Evolutionary conservation across 2,888 invertebrate genomes (phyloP).

Genomic region (Archips xylosteana): DNA sequence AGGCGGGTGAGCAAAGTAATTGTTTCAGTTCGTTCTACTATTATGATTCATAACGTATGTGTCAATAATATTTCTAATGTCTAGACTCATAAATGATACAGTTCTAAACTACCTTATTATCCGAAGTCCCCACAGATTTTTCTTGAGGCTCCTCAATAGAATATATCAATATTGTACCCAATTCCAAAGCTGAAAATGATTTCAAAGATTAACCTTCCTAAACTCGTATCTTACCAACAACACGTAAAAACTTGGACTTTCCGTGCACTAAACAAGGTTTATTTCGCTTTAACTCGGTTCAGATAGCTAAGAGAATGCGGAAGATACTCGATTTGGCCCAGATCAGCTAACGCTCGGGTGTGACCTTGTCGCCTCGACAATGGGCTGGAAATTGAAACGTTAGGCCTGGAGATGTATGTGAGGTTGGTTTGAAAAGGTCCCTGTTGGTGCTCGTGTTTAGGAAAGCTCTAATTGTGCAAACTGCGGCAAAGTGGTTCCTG

Average conservation of each 20-base stretch:
- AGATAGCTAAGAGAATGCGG: background rate
- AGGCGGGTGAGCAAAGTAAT: too few species aligned
- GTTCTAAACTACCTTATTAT: background rate
- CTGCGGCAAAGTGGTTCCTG: background rate
- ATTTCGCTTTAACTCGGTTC: background rate
- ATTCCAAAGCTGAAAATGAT: conserved; percentile 6
- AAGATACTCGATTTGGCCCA: conserved; percentile 10
- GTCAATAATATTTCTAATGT: background rate
- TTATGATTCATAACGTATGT: too few species aligned
- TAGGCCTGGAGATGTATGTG: background rate
- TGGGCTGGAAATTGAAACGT: conserved; percentile 19
- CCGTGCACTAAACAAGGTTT: background rate
- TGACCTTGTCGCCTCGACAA: conserved; percentile 14
- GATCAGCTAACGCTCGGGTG: conserved; percentile 17
- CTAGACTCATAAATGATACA: background rate
- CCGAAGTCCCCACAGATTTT: conserved; percentile 6
- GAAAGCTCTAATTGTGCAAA: background rate
- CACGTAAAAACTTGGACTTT: background rate
- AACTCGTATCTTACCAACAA: background rate
- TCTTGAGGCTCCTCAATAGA: conserved; percentile 7
- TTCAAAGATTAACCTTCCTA: background rate
- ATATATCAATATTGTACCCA: conserved; percentile 22
- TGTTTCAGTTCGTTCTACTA: too few species aligned
- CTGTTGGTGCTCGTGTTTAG: background rate
- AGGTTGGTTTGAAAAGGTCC: background rate